Evolutionary conservation across 1,140 invertebrate genomes (phyloP).

Genomic region (Zaprionus inermis): DNA sequence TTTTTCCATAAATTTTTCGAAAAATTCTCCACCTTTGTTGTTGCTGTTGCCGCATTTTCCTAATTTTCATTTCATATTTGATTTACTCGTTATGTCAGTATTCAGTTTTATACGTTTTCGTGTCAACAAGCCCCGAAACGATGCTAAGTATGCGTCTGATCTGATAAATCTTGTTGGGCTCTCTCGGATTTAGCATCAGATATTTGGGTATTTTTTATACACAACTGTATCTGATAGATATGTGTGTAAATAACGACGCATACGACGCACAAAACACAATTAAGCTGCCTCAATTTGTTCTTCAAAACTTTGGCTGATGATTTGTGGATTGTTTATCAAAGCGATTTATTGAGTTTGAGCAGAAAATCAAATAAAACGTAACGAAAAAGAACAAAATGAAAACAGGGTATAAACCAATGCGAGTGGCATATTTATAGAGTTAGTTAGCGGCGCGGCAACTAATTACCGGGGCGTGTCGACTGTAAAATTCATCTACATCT

Average conservation of each 20-base stretch:
- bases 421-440: conserved; percentile 11
- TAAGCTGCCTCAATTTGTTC: conserved; percentile 17
- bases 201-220: not conserved
- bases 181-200: conserved; percentile 8
- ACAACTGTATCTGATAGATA: not conserved
- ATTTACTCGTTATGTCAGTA: conserved; percentile 59
- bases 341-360: conserved; percentile 30
- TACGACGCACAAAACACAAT: conserved; percentile 23
- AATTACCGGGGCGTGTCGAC: conserved; percentile 1
- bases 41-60: conserved; percentile 36
- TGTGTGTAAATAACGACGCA: not conserved
- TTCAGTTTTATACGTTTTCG: conserved; percentile 13
- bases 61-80: conserved; percentile 53
- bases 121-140: not conserved
- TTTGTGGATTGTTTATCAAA: conserved; percentile 53
- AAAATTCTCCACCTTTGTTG: conserved; percentile 13
- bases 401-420: conserved; percentile 1
- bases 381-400: not conserved
- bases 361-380: conserved; percentile 14
- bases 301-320: conserved; percentile 8
- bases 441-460: conserved; percentile 1
- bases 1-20: conserved; percentile 33
- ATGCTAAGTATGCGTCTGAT: conserved; percentile 1
- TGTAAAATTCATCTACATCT: conserved; percentile 1
- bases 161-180: conserved; percentile 6